Percentiles rank a stretch among this genome's conserved stretches.
These are phyloP conservation scores for Myripristis murdjan DNA, from an alignment of 2,797 vertebrate genomes.

Conservation along the genomic window DNA sequence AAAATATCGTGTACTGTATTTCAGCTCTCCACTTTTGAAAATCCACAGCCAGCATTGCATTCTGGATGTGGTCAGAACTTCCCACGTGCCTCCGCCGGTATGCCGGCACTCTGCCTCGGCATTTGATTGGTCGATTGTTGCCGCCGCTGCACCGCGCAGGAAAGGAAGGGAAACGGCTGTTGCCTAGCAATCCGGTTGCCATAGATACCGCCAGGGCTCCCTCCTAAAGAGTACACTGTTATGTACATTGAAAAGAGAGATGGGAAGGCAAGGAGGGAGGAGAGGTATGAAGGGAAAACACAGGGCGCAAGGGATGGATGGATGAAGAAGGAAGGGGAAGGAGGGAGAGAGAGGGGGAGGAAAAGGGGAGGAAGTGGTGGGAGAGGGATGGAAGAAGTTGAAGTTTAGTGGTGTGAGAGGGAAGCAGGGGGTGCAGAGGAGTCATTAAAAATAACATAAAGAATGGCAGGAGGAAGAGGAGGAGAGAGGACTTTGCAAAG, in stretches of 20 bases:
- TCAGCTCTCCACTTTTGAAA: constrained; percentile 16
- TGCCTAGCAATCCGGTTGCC: constrained; percentile 91
- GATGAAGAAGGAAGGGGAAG: constrained; percentile 6
- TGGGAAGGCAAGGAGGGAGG: constrained; percentile 25
- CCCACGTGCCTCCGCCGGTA: constrained; percentile 46
- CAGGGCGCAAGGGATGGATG: constrained; percentile 4
- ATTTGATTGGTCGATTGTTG: constrained; percentile 73
- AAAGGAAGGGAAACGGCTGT: constrained; percentile 85
- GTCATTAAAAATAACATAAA: constrained; percentile 77
- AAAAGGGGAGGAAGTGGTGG: constrained; percentile 56
- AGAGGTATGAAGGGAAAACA: constrained; percentile 44
- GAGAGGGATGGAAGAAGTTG: constrained; percentile 58
- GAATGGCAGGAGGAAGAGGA: constrained; percentile 1
- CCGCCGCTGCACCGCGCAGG: constrained; percentile 72
- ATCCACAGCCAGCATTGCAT: constrained; percentile 5
- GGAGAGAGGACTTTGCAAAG: constrained; percentile 11
- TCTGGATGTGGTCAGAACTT: constrained; percentile 69
- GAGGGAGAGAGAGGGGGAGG: constrained; percentile 31
- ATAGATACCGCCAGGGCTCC: constrained; percentile 88
- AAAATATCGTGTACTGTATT: too few relatives aligned
- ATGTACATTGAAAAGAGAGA: constrained; percentile 86
- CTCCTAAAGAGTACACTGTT: constrained; percentile 88
- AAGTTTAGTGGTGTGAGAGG: constrained; percentile 51
- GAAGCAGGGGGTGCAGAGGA: constrained; percentile 63
- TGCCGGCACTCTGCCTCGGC: constrained; percentile 55